Conservation (phyloP, 2,113 vertebrate genomes). For the Calypte anna region DNA sequence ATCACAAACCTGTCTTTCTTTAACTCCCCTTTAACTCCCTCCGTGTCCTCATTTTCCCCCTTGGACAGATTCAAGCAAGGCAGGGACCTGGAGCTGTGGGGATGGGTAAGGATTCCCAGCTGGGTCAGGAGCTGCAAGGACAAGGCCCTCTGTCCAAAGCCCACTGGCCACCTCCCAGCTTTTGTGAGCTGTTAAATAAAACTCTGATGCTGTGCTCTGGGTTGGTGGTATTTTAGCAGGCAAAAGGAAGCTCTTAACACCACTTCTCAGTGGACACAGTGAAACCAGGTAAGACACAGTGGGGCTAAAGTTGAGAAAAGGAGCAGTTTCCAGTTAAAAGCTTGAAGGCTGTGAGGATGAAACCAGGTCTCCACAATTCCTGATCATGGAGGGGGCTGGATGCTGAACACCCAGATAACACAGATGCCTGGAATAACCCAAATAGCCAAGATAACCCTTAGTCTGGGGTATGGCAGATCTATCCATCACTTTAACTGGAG, state of each 20-base stretch:
- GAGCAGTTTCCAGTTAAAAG: not conserved
- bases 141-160: not conserved
- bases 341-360: not conserved
- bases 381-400: not conserved
- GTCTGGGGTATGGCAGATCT: not conserved
- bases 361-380: not conserved
- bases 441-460: conserved; percentile 43
- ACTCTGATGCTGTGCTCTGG: not conserved
- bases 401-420: not conserved
- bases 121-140: not conserved
- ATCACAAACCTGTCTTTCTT: not conserved
- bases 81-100: not conserved
- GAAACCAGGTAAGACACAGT: not conserved
- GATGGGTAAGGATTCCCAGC: not conserved
- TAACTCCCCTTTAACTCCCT: not conserved
- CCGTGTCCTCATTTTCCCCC: not conserved
- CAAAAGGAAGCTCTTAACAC: not conserved
- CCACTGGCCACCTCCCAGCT: not conserved
- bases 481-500: conserved; percentile 3
- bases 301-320: not conserved
- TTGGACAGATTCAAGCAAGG: not conserved
- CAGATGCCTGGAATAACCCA: conserved; percentile 4
- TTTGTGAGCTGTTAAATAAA: not conserved
- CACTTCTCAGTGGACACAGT: not conserved
- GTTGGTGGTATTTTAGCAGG: not conserved